phyloP scores from a whole-genome alignment of 2,797 vertebrate genomes.

The Galago senegalensis region DNA sequence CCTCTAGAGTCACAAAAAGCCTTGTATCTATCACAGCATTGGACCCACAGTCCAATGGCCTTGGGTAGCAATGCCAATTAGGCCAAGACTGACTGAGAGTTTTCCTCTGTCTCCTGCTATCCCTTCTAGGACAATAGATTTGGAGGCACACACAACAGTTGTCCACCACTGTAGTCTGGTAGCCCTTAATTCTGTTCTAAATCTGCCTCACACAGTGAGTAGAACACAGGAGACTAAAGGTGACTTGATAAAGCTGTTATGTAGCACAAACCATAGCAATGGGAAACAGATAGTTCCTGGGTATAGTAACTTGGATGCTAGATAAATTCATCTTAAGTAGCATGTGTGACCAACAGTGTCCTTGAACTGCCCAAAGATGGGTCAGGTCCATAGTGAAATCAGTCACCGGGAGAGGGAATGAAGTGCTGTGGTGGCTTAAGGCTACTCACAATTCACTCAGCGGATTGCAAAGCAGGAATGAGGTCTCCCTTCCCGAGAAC shows the following conservation, averaged over 20 bases:
- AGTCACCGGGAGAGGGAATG: background rate
- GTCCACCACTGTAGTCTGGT: background rate
- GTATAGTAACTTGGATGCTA: background rate
- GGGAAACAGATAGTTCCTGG: background rate
- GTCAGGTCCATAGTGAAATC: background rate
- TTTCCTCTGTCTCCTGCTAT: background rate
- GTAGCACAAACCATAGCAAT: background rate
- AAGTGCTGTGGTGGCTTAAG: background rate
- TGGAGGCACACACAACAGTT: no score
- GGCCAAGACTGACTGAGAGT: background rate
- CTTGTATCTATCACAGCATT: background rate
- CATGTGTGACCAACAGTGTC: background rate
- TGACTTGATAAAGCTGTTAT: background rate
- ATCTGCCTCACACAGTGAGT: background rate
- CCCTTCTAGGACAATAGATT: background rate
- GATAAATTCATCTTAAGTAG: background rate
- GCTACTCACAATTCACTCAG: background rate
- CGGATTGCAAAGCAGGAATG: no score
- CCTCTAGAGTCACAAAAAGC: background rate
- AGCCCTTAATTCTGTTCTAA: background rate
- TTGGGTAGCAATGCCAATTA: background rate
- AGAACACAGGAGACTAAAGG: background rate
- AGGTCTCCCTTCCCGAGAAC: background rate
- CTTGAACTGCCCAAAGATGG: background rate
- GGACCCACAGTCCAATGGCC: background rate